Evolutionary conservation across 1,140 invertebrate species (phyloP), one percentile per base, ranked within the genome.

Genomic region (Agrypnia vestita): DNA sequence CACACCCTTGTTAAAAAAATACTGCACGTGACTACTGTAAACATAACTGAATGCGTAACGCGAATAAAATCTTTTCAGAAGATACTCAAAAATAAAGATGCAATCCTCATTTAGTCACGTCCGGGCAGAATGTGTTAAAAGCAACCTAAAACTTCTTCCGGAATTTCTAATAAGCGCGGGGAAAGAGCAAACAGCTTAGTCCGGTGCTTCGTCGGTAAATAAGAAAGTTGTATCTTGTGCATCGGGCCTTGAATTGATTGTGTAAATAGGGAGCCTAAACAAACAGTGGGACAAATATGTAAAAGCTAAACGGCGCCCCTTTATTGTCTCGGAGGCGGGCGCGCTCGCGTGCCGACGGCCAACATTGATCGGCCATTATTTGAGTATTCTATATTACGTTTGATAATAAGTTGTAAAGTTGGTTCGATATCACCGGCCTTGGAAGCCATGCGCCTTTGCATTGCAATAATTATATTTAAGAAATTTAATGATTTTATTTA

Each of bases 221-320:
- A 35, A 35, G 25, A 43, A 35, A 64, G 35, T 43, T 12, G 61
- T 19, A 0, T 43, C 61, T 19, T 64, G 61, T 64, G 25, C 61
- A 44, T 25, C 61, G n/a, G 21, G 35, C 61, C 13, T 35, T 35
- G 25, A 35, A 35, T 35, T 35, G 25, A 3, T 35, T 64, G 11
- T 13, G 1, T 64, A 13, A 64, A 64, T 35, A 43, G 67, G 67
- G 67, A 47, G 15, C 67, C 67, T 25, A 25, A 71, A 53, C 17
- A 71, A 71, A 71, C 67, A 71, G 67, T 51, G 46, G 67, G 67
- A 71, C 67, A 71, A 71, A 47, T 71, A 71, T 51, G 46, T 49
- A 71, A 62, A 71, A 71, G 67, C 49, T 71, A 71, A 25, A 71
- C 67, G 67, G 67, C 49, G 25, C 25, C 67, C 67, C 67, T 51